Conservation (phyloP, 2,797 vertebrate genomes). For the Taeniopygia guttata region DNA sequence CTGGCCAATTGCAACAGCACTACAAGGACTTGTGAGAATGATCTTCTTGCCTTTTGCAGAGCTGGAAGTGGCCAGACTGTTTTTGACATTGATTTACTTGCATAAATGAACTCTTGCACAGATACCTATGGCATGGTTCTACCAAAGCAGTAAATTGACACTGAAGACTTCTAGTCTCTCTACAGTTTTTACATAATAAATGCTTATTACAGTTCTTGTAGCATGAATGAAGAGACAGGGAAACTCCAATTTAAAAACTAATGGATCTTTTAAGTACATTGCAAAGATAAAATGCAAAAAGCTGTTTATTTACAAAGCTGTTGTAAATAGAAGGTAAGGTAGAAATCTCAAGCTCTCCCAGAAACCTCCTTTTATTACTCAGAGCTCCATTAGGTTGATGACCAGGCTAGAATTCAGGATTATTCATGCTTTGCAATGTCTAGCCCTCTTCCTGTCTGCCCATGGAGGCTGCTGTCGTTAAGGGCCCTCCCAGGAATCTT, state of each 20-base stretch:
- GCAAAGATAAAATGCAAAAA: neutral
- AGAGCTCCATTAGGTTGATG: neutral
- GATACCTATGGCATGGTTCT: neutral
- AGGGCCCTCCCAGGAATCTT: neutral
- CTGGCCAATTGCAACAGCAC: neutral
- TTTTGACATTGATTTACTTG: neutral
- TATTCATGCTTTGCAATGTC: slow-evolving; percentile 21
- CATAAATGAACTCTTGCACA: neutral
- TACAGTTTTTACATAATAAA: neutral
- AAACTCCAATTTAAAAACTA: neutral
- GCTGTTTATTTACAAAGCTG: neutral
- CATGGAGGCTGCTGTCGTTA: neutral
- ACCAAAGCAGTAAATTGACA: neutral
- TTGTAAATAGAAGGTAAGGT: neutral
- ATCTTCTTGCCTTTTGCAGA: neutral
- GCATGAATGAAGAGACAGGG: neutral
- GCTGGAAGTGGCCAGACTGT: neutral
- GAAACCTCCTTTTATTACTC: neutral
- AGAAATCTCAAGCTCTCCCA: neutral
- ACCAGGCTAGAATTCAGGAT: neutral
- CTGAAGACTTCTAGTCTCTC: neutral
- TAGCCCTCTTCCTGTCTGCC: slow-evolving; percentile 20
- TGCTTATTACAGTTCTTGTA: neutral
- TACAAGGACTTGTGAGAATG: neutral
- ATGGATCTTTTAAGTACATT: fast-evolving